Percentiles rank a stretch among this genome's conserved stretches.
These are phyloP conservation scores for Zingel zingel DNA, from an alignment of 2,113 vertebrate species.

Conservation along the genomic window DNA sequence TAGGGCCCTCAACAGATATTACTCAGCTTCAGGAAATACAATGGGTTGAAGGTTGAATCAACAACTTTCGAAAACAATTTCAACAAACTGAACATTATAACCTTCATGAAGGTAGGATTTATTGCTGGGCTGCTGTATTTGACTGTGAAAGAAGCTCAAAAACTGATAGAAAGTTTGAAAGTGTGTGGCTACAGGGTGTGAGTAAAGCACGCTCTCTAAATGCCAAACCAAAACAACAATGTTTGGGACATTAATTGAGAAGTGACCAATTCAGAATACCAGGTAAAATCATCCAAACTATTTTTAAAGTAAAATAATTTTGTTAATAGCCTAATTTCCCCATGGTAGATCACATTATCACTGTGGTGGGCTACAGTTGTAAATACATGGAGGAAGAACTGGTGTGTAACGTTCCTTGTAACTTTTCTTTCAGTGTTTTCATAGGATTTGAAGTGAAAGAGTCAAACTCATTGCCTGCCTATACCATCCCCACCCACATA, in stretches of 20 bases:
- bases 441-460: background rate
- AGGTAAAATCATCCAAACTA: background rate
- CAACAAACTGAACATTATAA: too few species aligned
- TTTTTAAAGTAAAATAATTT: background rate
- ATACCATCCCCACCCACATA: slow-evolving; percentile 1
- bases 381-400: background rate
- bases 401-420: background rate
- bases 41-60: too few species aligned
- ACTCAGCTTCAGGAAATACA: too few species aligned
- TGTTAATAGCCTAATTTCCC: background rate
- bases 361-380: too few species aligned
- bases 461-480: background rate
- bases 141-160: too few species aligned
- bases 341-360: background rate
- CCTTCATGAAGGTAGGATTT: too few species aligned
- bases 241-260: background rate
- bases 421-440: background rate
- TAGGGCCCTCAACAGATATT: background rate
- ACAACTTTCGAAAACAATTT: too few species aligned
- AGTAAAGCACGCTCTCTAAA: background rate
- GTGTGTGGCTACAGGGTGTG: background rate
- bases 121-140: too few species aligned
- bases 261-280: background rate
- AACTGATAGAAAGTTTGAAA: too few species aligned
- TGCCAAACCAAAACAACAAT: background rate